Conservation (phyloP, 1,140 invertebrate species). For the Probaryconus sp. region DNA sequence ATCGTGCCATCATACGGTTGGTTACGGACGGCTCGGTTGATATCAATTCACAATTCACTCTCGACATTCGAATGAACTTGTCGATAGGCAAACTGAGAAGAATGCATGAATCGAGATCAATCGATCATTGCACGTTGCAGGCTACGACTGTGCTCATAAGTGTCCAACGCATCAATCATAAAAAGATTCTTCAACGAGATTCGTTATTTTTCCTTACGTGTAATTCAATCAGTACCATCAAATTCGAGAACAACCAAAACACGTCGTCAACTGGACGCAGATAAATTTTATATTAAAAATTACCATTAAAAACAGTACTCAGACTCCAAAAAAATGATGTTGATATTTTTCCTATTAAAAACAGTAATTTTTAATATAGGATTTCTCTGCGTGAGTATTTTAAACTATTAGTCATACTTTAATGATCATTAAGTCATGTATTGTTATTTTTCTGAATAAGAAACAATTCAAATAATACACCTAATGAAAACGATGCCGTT, state of each 20-base stretch:
- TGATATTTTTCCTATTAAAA: too few relatives aligned
- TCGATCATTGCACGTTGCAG: slow-evolving; percentile 34
- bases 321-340: too few relatives aligned
- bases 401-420: too few relatives aligned
- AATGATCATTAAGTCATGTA: too few relatives aligned
- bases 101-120: slow-evolving; percentile 22
- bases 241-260: slow-evolving; percentile 5
- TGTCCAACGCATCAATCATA: slow-evolving; percentile 46
- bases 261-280: not conserved
- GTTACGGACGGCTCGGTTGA: slow-evolving; percentile 18
- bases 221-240: slow-evolving; percentile 42
- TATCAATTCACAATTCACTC: slow-evolving; percentile 38
- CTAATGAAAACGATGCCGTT: too few relatives aligned
- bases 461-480: too few relatives aligned
- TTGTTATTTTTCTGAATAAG: too few relatives aligned
- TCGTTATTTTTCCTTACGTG: slow-evolving; percentile 29
- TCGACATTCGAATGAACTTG: slow-evolving; percentile 33
- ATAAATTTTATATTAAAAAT: too few relatives aligned
- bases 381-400: too few relatives aligned
- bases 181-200: slow-evolving; percentile 16
- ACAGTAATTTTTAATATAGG: too few relatives aligned
- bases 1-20: slow-evolving; percentile 14
- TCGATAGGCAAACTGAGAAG: slow-evolving; percentile 23
- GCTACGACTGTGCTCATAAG: slow-evolving; percentile 14
- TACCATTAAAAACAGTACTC: too few relatives aligned